phyloP scores from a whole-genome alignment of 92 coral and sea anemone species.

The Parazoanthus atlanticus region DNA sequence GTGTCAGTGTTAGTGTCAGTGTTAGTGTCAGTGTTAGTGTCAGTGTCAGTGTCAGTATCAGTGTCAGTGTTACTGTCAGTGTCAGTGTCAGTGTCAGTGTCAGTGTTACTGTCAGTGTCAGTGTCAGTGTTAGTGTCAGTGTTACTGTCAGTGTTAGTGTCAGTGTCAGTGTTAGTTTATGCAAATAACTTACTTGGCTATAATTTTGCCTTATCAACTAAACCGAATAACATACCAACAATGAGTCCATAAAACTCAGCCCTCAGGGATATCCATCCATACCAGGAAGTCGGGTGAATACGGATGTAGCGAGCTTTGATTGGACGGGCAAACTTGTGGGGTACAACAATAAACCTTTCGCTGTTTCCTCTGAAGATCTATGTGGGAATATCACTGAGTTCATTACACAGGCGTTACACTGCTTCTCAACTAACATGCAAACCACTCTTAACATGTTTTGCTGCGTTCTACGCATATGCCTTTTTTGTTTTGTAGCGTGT shows the following conservation, averaged over 20 bases:
- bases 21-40: too few relatives aligned
- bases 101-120: not conserved
- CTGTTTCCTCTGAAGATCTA: conserved; percentile 38
- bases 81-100: not conserved
- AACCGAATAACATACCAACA: conserved; percentile 21
- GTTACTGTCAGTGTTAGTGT: not conserved
- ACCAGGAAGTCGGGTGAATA: conserved; percentile 37
- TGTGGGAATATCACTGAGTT: not conserved
- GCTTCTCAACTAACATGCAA: not conserved
- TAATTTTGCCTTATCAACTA: not conserved
- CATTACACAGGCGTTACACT: not conserved
- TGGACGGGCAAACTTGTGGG: conserved; percentile 34
- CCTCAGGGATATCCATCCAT: conserved; percentile 36
- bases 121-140: too few relatives aligned
- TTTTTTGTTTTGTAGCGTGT: too few relatives aligned
- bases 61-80: not conserved
- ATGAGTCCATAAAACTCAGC: conserved; percentile 41
- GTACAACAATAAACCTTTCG: conserved; percentile 33
- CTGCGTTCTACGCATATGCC: too few relatives aligned
- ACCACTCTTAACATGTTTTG: too few relatives aligned
- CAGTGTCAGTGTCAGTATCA: not conserved
- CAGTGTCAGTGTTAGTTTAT: not conserved
- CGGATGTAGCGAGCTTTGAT: conserved; percentile 39
- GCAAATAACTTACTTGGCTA: not conserved
- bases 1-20: too few relatives aligned